Conservation (phyloP, 2,797 vertebrate species). For the Molothrus ater region DNA sequence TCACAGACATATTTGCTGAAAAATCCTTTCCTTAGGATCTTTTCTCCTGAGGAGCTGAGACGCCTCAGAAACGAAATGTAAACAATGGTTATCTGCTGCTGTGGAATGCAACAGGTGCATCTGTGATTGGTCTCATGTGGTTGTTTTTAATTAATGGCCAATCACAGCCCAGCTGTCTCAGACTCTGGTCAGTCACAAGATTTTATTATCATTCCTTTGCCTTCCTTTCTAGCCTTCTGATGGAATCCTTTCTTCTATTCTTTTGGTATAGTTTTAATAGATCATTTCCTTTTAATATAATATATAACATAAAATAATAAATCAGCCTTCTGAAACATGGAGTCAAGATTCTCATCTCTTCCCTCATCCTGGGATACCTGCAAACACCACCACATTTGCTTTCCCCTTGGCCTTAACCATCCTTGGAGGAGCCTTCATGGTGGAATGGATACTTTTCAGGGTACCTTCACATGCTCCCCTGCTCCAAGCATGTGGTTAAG, state of each 20-base stretch:
- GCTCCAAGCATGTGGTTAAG: background rate
- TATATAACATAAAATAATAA: background rate
- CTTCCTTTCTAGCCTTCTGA: background rate
- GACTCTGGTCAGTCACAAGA: background rate
- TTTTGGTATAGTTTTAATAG: background rate
- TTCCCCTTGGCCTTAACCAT: background rate
- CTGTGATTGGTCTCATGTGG: too few species aligned
- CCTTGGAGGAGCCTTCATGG: background rate
- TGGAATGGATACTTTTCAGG: background rate
- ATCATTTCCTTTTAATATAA: background rate
- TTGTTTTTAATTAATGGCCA: background rate
- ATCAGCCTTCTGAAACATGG: background rate
- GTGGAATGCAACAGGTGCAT: too few species aligned
- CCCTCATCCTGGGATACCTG: background rate
- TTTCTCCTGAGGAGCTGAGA: too few species aligned
- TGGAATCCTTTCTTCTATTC: too few species aligned
- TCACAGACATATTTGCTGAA: too few species aligned
- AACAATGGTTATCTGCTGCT: too few species aligned
- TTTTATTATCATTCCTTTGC: background rate
- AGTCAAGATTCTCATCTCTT: background rate
- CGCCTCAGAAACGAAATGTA: too few species aligned
- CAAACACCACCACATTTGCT: background rate
- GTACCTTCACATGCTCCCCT: background rate
- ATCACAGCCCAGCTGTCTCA: background rate
- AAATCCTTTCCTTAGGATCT: too few species aligned